Evolutionary conservation across 2,113 vertebrate genomes (phyloP).

Genomic region (Myocastor coypus): DNA sequence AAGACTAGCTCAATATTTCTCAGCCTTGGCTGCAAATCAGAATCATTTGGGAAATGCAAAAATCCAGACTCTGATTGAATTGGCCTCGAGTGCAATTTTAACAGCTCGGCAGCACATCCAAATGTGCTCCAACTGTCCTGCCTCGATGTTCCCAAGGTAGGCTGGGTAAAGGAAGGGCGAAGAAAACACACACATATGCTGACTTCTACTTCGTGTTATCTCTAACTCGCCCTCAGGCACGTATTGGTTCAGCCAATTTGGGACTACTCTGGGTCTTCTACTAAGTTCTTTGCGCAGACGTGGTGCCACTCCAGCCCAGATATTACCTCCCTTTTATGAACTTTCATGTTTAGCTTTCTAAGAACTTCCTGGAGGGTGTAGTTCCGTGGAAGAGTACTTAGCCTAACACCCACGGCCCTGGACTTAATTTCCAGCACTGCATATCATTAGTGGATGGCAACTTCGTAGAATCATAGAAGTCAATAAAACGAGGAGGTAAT

Average conservation of each 20-base stretch:
- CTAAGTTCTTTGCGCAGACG: not conserved
- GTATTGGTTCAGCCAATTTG: not conserved
- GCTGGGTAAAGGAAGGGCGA: not conserved
- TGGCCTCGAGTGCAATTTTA: not conserved
- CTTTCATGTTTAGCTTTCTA: not conserved
- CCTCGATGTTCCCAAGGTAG: not conserved
- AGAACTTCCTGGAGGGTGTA: not conserved
- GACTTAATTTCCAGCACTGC: not conserved
- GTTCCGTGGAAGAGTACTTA: not conserved
- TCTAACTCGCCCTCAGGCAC: not conserved
- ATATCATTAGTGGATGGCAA: not conserved
- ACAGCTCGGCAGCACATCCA: not conserved
- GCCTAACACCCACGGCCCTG: not conserved
- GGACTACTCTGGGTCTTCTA: not conserved
- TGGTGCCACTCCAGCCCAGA: not conserved
- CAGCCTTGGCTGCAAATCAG: not conserved
- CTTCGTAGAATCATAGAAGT: not conserved
- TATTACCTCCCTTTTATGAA: not conserved
- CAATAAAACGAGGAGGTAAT: not conserved
- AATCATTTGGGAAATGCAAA: slow-evolving; percentile 2
- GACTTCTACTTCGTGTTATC: not conserved
- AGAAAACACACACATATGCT: not conserved
- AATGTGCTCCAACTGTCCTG: not conserved
- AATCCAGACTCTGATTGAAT: not conserved
- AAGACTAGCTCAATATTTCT: not conserved